These are phyloP conservation scores for Cichladusa arquata DNA, from an alignment of 2,113 vertebrate species.

Conservation along the genomic window DNA sequence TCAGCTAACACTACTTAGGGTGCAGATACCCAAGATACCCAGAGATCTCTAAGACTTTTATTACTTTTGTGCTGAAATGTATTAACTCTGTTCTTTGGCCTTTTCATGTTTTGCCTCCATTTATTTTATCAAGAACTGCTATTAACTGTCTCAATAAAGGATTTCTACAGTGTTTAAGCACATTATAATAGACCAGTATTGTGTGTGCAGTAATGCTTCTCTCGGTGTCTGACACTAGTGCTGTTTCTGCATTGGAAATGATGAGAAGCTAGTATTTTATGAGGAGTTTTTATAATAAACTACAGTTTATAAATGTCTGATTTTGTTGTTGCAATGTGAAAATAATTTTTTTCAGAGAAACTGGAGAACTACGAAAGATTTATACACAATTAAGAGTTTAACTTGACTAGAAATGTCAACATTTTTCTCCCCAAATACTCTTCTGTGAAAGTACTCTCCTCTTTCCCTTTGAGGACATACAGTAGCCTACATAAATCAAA, in stretches of 20 bases:
- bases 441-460: background rate
- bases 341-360: constrained; percentile 37
- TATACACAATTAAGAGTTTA: constrained; percentile 37
- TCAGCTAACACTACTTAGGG: background rate
- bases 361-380: constrained; percentile 6
- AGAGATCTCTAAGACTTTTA: background rate
- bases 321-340: background rate
- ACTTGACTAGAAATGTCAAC: constrained; percentile 29
- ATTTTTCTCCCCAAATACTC: constrained; percentile 39
- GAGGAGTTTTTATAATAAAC: background rate
- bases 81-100: background rate
- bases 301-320: background rate
- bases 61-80: background rate
- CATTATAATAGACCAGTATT: background rate
- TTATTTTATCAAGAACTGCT: background rate
- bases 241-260: background rate
- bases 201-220: background rate
- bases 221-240: background rate
- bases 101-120: background rate
- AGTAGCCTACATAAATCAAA: constrained; percentile 48
- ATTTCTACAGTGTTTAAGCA: background rate
- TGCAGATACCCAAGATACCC: background rate
- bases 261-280: background rate
- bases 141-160: background rate
- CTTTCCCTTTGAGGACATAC: background rate